phyloP scores from a whole-genome alignment of 2,888 invertebrate species.

The Pristionchus entomophagus region DNA sequence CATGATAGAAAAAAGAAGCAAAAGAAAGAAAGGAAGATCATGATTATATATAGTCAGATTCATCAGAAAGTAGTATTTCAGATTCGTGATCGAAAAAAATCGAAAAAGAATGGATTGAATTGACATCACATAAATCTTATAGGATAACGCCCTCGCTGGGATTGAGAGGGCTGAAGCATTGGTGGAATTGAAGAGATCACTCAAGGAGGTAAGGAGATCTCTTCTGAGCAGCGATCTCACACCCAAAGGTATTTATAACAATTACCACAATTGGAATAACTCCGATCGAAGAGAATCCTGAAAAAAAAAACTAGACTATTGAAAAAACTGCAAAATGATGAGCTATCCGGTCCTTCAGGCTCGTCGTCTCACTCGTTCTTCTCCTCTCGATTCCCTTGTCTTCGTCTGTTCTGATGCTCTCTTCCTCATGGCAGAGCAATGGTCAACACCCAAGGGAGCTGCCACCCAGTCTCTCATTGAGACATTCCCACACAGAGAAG shows the following conservation, averaged over 20 bases:
- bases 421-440: slow-evolving; percentile 46
- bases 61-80: no score
- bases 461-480: not conserved
- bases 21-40: not conserved
- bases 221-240: not conserved
- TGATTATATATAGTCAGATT: no score
- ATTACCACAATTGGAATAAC: no score
- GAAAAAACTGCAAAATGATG: not conserved
- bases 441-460: slow-evolving; percentile 13
- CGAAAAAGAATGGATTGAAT: no score
- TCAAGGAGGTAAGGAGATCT: slow-evolving; percentile 6
- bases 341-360: not conserved
- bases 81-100: no score
- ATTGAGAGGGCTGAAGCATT: not conserved
- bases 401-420: slow-evolving; percentile 46
- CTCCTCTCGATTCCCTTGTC: slow-evolving; percentile 34
- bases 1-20: no score
- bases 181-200: not conserved
- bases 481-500: not conserved
- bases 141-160: slow-evolving; percentile 1
- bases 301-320: not conserved
- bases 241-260: not conserved
- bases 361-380: slow-evolving; percentile 38
- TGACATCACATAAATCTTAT: no score
- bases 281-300: no score